phyloP scores from a whole-genome alignment of 2,888 invertebrate species.

The Bembecia ichneumoniformis region DNA sequence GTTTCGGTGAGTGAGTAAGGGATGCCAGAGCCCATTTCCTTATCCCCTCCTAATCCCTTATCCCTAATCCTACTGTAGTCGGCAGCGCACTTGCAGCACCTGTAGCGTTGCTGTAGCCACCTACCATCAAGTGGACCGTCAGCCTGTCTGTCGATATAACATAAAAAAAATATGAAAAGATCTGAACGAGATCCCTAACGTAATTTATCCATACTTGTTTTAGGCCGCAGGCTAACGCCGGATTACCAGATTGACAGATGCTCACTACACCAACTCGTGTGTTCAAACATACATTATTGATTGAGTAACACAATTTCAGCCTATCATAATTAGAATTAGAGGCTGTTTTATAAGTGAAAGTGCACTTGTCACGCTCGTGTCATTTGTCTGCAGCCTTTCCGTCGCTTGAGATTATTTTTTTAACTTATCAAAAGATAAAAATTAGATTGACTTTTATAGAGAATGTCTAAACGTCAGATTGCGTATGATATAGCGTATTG shows the following conservation, averaged over 20 bases:
- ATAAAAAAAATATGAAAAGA: no score
- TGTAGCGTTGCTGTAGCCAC: no score
- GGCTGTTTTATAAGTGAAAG: conserved; percentile 39
- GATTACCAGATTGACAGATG: neutral
- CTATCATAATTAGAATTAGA: conserved; percentile 28
- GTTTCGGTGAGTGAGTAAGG: no score
- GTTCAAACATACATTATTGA: neutral
- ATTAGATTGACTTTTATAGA: conserved; percentile 1
- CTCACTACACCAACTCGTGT: neutral
- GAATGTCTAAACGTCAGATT: neutral
- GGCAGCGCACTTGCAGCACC: no score
- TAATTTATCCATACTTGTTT: neutral
- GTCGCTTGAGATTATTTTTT: conserved; percentile 12
- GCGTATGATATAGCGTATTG: neutral
- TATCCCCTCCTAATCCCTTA: no score
- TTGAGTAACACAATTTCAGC: conserved; percentile 20
- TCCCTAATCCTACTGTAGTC: no score
- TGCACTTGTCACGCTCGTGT: conserved; percentile 13
- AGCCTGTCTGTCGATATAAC: no score
- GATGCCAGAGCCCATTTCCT: no score
- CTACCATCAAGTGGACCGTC: no score
- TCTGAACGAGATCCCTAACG: neutral
- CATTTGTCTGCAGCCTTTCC: conserved; percentile 10
- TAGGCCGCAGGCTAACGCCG: neutral
- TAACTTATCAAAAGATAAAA: conserved; percentile 7